Evolutionary conservation across 1,140 invertebrate species (phyloP), one percentile per base, ranked within the genome.

Genomic region (Magallana ariakensis): DNA sequence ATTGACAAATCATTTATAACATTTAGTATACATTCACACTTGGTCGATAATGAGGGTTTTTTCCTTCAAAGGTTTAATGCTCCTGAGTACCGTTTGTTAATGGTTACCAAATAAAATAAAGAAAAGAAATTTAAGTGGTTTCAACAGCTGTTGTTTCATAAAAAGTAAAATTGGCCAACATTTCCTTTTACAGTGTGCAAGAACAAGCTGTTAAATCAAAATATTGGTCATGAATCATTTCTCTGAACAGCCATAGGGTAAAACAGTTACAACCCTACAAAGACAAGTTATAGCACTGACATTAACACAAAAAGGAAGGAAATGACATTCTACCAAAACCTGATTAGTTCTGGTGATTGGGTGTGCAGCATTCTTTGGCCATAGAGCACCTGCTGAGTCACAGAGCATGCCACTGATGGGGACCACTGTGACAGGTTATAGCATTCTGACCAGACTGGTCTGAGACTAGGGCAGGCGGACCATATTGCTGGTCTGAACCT

Each of bases 251-350:
- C 62, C 62, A 70, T 7, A 70, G 62, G 62, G 19, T 11, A 70
- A 70, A 70, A 26, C 19, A 19, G 22, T 70, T 22, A 70, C 19
- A 70, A 11, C 9, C 9, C 62, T 70, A 62, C 58, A 62, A 62
- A 62, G 58, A 5, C 58, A 62, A 7, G 16, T 62, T 62, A 62
- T 70, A 70, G 62, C 19, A 11, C 62, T 19, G 62, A 70, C 62
- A 70, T 70, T 70, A 70, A 70, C 62, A 70, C 62, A 70, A 70
- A 70, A 70, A 19, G 19, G 19, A 22, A 19, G 57, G 62, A 70
- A 70, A 70, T 70, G 62, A 26, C 62, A 22, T 70, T 46, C 11
- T 70, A 70, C 19, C 16, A 19, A 70, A 46, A 70, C 16, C 62
- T 70, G 62, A 70, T 70, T 70, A 70, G 7, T 70, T 9, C 22